Percentiles rank a stretch among this genome's conserved stretches.
These are phyloP conservation scores for Napeogenes inachia DNA, from an alignment of 2,888 invertebrate species.

Conservation along the genomic window DNA sequence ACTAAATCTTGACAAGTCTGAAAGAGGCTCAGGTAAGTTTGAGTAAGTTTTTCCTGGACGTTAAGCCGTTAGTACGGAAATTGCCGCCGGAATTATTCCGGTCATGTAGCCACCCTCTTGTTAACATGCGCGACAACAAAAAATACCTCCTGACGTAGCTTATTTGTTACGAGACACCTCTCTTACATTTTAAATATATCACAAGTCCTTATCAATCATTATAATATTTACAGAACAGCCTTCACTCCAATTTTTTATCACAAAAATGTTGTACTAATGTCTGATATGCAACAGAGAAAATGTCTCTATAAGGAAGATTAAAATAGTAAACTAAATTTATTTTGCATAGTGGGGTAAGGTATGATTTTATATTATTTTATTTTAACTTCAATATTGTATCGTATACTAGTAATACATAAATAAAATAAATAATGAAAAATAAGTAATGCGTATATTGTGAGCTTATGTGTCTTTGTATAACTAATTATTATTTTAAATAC, in stretches of 20 bases:
- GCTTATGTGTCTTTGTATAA: too few species aligned
- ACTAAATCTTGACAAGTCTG: conserved; percentile 30
- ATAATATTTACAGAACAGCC: not conserved
- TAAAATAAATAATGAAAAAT: too few species aligned
- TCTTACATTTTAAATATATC: conserved; percentile 1
- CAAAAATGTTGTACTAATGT: not conserved
- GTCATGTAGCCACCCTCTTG: conserved; percentile 69
- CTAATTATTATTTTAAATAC: too few species aligned
- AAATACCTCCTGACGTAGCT: conserved; percentile 58
- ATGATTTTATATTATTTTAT: too few species aligned
- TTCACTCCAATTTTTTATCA: not conserved
- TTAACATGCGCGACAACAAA: conserved; percentile 63
- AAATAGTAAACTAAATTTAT: too few species aligned
- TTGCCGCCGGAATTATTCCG: conserved; percentile 73
- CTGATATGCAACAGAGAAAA: not conserved
- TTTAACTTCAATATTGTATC: too few species aligned
- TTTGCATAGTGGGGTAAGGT: too few species aligned
- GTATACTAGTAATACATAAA: too few species aligned
- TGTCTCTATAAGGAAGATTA: too few species aligned
- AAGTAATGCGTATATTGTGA: too few species aligned
- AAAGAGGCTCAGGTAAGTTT: conserved; percentile 60
- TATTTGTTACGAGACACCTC: conserved; percentile 45
- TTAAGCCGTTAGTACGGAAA: conserved; percentile 69
- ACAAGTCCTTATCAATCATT: conserved; percentile 2
- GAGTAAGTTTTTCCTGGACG: conserved; percentile 62